These are phyloP conservation scores for Helogale parvula DNA, from an alignment of 2,113 vertebrate genomes.

Conservation along the genomic window DNA sequence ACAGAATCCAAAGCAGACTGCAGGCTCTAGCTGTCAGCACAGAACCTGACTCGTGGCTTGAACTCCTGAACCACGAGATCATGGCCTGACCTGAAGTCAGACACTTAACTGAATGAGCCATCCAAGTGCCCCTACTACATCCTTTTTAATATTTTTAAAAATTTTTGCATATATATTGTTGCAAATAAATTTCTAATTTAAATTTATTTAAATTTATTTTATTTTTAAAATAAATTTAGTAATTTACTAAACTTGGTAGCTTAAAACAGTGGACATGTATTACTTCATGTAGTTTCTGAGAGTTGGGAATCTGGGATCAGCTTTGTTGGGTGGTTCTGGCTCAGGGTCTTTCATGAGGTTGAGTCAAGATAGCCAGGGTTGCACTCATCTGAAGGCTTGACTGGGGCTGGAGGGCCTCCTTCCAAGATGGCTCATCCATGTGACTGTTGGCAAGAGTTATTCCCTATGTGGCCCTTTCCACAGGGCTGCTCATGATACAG, in stretches of 20 bases:
- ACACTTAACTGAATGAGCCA: too few species aligned
- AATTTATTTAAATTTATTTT: too few species aligned
- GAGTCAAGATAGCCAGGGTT: background rate
- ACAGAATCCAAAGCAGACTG: too few species aligned
- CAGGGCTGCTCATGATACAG: background rate
- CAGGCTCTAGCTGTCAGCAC: too few species aligned
- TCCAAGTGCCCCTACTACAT: background rate
- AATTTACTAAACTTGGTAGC: background rate
- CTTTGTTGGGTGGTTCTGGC: background rate
- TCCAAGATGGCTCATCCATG: background rate
- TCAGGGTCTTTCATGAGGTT: background rate
- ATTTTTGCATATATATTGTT: background rate
- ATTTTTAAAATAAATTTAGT: background rate
- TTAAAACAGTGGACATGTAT: background rate
- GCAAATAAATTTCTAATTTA: background rate
- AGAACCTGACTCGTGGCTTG: too few species aligned
- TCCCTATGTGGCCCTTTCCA: background rate
- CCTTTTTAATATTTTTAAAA: background rate
- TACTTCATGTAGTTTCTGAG: background rate
- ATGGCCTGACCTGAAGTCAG: too few species aligned
- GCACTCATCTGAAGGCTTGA: background rate
- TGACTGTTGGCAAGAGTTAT: background rate
- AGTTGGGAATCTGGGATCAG: background rate
- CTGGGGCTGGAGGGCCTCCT: background rate
- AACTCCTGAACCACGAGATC: too few species aligned